Base-by-base conservation (phyloP, 2,113 vertebrate species). In the Oceanites oceanicus region DNA sequence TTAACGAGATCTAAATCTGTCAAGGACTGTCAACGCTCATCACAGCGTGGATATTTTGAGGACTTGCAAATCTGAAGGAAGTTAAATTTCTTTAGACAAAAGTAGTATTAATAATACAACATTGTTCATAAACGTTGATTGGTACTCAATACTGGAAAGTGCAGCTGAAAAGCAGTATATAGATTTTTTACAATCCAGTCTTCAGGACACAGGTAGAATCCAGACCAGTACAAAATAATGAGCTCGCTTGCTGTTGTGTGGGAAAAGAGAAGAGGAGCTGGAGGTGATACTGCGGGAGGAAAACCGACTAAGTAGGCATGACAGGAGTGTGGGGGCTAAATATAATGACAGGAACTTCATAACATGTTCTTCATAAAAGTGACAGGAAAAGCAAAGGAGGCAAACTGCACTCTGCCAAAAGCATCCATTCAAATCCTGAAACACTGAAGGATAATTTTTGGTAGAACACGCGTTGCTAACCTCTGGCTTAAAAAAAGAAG, bases 1-100 rank as follows among this genome's bases (percentile, higher is more conserved):
- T 93, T 94, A 95, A 94, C 13, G 20, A 95, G 93, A 82, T 72
- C 93, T 92, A 90, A 95, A 93, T 94, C 84, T 93, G 90, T 94
- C 87, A 87, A 78, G 40, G 62, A 61, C 62, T 94, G 92, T 92
- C 94, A 88, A 61, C 81, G 44, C n/a, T 52, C 40, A 49, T 83
- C 76, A 62, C 27, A 50, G 25, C 8, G 13, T 16, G 34, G 67
- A 32, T 82, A 75, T 93, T 88, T 74, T 38, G 56, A 90, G 90
- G 80, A 52, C 70, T 49, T 90, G 73, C 58, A 93, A 62, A 86
- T 76, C 49, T 14, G 5, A 45, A 78, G 78, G 40, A 82, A 76
- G 23, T 78, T 77, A 34, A 32, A 81, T 66, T 75, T 76, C 65
- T 85, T 59, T 36, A 72, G 70, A 68, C 26, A 88, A 74, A 92